These are phyloP conservation scores for Orthonyx spaldingii DNA, from an alignment of 2,113 vertebrate genomes.

Conservation along the genomic window DNA sequence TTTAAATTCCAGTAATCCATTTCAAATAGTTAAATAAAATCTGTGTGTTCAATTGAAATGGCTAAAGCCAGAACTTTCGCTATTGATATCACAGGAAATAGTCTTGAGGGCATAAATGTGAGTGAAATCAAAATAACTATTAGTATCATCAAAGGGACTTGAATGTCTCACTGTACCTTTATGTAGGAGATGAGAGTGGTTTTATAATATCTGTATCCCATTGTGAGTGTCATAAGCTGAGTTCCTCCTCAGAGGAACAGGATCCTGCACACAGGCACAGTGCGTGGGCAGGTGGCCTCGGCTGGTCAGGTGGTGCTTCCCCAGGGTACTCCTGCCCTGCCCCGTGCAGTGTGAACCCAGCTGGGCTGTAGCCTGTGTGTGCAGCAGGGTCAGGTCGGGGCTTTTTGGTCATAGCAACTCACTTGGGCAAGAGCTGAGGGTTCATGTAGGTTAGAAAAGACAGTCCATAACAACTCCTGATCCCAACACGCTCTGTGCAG, in stretches of 20 bases:
- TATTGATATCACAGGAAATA: slow-evolving; percentile 66
- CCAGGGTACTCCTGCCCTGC: background rate
- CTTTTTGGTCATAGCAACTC: background rate
- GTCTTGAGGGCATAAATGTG: slow-evolving; percentile 60
- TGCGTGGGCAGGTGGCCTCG: too few relatives aligned
- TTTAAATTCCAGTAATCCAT: slow-evolving; percentile 74
- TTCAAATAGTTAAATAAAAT: slow-evolving; percentile 69
- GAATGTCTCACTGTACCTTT: slow-evolving; percentile 44
- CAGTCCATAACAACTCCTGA: background rate
- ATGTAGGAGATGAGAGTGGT: slow-evolving; percentile 14
- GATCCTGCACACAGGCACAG: background rate
- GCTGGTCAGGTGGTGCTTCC: background rate
- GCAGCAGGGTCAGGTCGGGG: accelerated
- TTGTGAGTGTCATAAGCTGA: background rate
- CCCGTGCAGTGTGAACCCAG: accelerated
- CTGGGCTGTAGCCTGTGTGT: accelerated
- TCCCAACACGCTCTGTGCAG: accelerated
- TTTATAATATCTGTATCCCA: background rate
- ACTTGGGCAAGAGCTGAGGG: background rate
- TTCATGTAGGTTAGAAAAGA: background rate
- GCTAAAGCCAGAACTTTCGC: slow-evolving; percentile 65
- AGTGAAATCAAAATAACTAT: slow-evolving; percentile 66
- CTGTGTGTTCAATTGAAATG: slow-evolving; percentile 58
- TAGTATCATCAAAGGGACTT: slow-evolving; percentile 55
- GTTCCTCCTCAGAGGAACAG: background rate